Base-by-base conservation (phyloP, 2,888 invertebrate genomes). In the Hydraecia micacea region DNA sequence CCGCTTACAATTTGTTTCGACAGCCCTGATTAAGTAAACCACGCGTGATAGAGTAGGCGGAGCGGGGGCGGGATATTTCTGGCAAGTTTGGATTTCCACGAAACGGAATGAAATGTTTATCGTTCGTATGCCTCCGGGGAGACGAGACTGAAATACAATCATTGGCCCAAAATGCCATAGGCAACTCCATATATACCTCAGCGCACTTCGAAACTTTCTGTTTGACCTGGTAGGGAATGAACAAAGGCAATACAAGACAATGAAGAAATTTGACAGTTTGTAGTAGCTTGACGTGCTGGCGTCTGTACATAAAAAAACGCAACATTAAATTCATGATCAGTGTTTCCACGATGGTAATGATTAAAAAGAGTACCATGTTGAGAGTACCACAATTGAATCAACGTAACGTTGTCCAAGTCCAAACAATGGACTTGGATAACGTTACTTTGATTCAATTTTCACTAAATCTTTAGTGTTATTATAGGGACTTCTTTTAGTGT, bases 1-100 rank as follows among this genome's bases (percentile, higher is more conserved):
- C 89, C 72, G 74, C 80, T 83, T 79, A 81, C 60, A 77, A 58
- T 81, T 79, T 78, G 77, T 84, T 87, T 75, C 70, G 58, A 74
- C 79, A 76, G 25, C 77, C 79, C 75, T 73, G 77, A 82, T 87
- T 81, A 85, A 65, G 46, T 60, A 66, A 87, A 77, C 76, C 70
- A 25, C 46, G 18, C 72, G 70, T 75, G 46, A 49, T 49, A 78
- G 55, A 28, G 75, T 70, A 80, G 75, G 84, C 46, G 73, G 66
- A 73, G 77, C 75, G 83, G 75, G 63, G 67, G 65, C 73, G 85
- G 25, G 42, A 15, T 69, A 69, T 73, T 84, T 65, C 58, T 72
- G 15, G 58, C 60, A 28, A 77, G 58, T 73, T 69, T 62, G 21
- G 46, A 58, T 65, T 65, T 70, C 62, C 21, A 70, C 32, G 71